Evolutionary conservation across 2,797 vertebrate species (phyloP), one percentile per base, ranked within the genome.

Genomic region (Clangula hyemalis): DNA sequence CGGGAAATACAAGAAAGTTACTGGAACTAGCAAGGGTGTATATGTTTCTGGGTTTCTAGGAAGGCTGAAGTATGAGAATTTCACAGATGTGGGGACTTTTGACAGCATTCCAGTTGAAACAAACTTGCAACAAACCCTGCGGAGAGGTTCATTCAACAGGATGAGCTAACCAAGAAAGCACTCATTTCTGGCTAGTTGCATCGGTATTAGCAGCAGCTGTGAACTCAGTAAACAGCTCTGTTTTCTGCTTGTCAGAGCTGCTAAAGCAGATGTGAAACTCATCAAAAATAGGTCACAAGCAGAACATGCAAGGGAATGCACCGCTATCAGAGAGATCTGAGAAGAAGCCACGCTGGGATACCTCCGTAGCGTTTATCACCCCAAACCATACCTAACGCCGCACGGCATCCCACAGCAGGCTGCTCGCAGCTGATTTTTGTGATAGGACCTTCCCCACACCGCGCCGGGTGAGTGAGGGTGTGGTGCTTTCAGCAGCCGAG

Each of bases 161-260:
- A 97, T 97, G 97, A 97, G 94, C 93, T 96, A 97, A 97, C 91
- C 94, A 97, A 96, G 96, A 82, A 97, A 97, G 86, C 68, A 97
- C 93, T 93, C 96, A 79, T 90, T 97, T 89, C 92, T 97, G 97
- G 97, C 97, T 91, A 78, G 94, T 62, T 79, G 71, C 85, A 83
- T 32, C 57, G 68, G 54, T 90, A 96, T 96, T 93, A 94, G 80
- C 90, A 96, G 96, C 95, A 96, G 96, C 97, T 97, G 97, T 89
- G 81, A 96, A 72, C 90, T 89, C 87, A 66, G 90, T 96, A 97
- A 97, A 96, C 87, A 96, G 90, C 90, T 93, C 93, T 93, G 89
- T 96, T 96, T 97, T 95, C 87, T 93, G 87, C 80, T 96, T 95
- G 97, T 95, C 93, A 96, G 85, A 94, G 93, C 94, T 96, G 74